Percentiles rank a stretch among this genome's conserved stretches.
Conservation (phyloP, 2,888 invertebrate genomes). For the Crepidodera aurea region DNA sequence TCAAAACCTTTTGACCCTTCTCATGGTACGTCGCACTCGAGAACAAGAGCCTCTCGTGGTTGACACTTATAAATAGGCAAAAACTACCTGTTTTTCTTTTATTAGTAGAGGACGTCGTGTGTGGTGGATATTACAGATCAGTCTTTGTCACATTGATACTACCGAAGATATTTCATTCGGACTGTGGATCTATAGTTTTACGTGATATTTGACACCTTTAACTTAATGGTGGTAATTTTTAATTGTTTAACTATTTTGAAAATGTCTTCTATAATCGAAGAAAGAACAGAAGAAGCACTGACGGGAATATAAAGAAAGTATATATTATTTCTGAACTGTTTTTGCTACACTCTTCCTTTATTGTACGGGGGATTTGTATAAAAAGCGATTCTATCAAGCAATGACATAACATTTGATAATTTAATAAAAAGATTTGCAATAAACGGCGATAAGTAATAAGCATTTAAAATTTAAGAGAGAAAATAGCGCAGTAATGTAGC, state of each 20-base stretch:
- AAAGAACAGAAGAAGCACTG: too few relatives aligned
- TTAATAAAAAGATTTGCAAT: too few relatives aligned
- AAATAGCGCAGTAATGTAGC: too few relatives aligned
- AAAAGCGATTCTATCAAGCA: too few relatives aligned
- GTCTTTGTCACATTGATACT: slow-evolving; percentile 52
- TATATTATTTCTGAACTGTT: too few relatives aligned
- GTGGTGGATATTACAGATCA: slow-evolving; percentile 51
- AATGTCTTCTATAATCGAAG: neutral
- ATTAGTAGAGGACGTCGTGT: slow-evolving; percentile 50
- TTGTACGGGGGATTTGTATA: too few relatives aligned
- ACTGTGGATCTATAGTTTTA: slow-evolving; percentile 46
- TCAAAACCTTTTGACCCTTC: slow-evolving; percentile 14
- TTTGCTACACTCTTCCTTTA: too few relatives aligned
- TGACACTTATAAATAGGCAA: slow-evolving; percentile 53
- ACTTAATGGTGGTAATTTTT: slow-evolving; percentile 48
- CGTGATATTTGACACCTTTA: slow-evolving; percentile 51
- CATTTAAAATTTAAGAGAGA: too few relatives aligned
- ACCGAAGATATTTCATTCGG: slow-evolving; percentile 49
- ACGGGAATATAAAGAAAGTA: too few relatives aligned
- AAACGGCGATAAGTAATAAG: too few relatives aligned
- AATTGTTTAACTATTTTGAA: slow-evolving; percentile 33
- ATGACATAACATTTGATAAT: too few relatives aligned
- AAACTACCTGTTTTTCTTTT: slow-evolving; percentile 56
- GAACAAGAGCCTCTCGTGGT: slow-evolving; percentile 5
- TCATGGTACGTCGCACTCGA: neutral